A percentile compares a stretch with the other conserved stretches of the same genome.
Evolutionary conservation across 2,888 invertebrate species (phyloP).

Genomic region (Harpalus rufipes): DNA sequence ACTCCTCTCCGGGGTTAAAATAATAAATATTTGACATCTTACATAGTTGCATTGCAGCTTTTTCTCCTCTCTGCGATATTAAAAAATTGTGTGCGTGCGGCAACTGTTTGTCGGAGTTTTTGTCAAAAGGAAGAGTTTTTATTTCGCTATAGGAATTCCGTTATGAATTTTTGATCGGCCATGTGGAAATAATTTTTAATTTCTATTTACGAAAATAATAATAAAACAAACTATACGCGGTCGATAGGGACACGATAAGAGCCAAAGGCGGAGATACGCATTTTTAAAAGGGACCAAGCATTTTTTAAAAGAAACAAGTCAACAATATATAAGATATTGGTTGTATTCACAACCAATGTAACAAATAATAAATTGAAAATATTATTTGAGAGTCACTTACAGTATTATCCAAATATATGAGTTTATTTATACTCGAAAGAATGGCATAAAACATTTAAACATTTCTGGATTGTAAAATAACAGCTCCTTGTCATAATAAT

Average conservation of each 20-base stretch:
- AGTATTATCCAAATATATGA: too few species aligned
- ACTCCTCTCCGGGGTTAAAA: neutral
- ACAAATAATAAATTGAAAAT: too few species aligned
- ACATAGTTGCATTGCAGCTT: constrained; percentile 25
- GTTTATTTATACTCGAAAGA: too few species aligned
- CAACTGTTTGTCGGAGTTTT: constrained; percentile 52
- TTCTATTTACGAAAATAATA: constrained; percentile 76
- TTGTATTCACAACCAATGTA: too few species aligned
- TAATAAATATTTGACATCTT: constrained; percentile 35
- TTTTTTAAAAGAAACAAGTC: too few species aligned
- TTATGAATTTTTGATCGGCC: constrained; percentile 71
- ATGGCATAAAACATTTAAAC: too few species aligned
- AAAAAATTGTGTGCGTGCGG: constrained; percentile 47
- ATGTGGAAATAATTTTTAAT: constrained; percentile 76
- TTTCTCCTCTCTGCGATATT: constrained; percentile 33
- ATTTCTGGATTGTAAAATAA: too few species aligned
- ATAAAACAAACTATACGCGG: constrained; percentile 70
- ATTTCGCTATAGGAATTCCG: constrained; percentile 55
- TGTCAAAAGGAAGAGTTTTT: constrained; percentile 62
- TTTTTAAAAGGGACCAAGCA: neutral
- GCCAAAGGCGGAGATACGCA: constrained; percentile 6
- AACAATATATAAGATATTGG: too few species aligned
- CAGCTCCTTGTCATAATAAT: too few species aligned
- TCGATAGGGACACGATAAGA: constrained; percentile 49
- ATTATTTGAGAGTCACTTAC: too few species aligned